phyloP scores from a whole-genome alignment of 2,888 invertebrate species.

The Diaperis boleti region DNA sequence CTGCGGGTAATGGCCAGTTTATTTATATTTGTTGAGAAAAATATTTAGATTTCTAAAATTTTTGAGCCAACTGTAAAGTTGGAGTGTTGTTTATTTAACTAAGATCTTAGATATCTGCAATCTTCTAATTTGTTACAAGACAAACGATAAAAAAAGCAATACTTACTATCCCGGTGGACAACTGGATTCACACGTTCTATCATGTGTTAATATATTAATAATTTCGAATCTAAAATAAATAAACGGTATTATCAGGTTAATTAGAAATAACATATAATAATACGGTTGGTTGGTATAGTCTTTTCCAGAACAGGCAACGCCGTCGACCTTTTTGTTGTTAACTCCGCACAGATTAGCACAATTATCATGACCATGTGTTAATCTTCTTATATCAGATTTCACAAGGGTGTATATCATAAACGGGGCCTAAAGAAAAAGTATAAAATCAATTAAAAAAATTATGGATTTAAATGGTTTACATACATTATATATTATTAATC shows the following conservation, averaged over 20 bases:
- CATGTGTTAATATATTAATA: not conserved
- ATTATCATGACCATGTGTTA: conserved; percentile 45
- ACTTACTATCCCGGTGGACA: conserved; percentile 6
- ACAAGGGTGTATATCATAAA: conserved; percentile 50
- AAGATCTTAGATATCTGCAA: no score
- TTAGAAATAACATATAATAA: not conserved
- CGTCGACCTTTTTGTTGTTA: not conserved
- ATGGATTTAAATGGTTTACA: no score
- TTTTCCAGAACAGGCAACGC: conserved; percentile 6
- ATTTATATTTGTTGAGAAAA: no score
- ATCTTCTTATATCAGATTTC: conserved; percentile 46
- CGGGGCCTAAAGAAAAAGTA: conserved; percentile 48
- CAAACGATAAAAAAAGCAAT: not conserved
- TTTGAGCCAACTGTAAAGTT: no score
- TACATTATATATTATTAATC: no score
- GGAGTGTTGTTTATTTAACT: no score
- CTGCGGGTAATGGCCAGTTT: no score
- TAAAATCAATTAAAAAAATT: not conserved
- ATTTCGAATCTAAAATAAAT: conserved; percentile 1
- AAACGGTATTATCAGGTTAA: not conserved
- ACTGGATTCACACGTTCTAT: not conserved
- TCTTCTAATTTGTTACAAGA: no score
- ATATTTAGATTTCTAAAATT: no score
- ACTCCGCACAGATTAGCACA: conserved; percentile 40
- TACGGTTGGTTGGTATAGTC: conserved; percentile 12